Evolutionary conservation across 2,797 vertebrate genomes (phyloP).

Genomic region (Sebastes hopkinsi): DNA sequence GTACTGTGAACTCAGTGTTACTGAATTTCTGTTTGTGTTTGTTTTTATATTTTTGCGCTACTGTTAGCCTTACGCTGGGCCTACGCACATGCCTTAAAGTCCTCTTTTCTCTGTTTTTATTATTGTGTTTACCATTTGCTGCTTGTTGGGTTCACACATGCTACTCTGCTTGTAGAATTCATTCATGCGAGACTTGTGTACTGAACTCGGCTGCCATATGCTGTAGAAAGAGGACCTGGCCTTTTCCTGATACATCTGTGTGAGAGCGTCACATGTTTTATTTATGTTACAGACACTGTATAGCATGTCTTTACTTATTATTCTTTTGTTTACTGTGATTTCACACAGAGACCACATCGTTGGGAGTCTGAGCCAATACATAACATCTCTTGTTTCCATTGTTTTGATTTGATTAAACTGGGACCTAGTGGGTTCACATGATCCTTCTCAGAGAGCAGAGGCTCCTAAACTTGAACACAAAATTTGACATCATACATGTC

Average conservation of each 20-base stretch:
- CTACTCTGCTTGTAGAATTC: conserved; percentile 28
- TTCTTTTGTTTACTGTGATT: conserved; percentile 31
- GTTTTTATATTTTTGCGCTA: conserved; percentile 12
- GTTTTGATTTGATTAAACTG: conserved; percentile 6
- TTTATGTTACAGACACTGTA: conserved; percentile 34
- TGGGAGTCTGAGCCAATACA: conserved; percentile 41
- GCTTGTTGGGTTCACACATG: conserved; percentile 43
- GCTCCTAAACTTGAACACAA: background rate
- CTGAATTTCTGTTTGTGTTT: conserved; percentile 35
- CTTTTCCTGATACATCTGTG: conserved; percentile 24
- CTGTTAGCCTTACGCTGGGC: conserved; percentile 24
- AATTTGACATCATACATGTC: background rate
- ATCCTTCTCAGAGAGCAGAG: background rate
- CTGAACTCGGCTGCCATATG: conserved; percentile 48
- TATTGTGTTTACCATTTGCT: conserved; percentile 43
- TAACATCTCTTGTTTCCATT: conserved; percentile 7
- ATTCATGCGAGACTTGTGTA: conserved; percentile 33
- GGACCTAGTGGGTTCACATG: background rate
- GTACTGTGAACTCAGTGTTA: conserved; percentile 72
- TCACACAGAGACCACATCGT: conserved; percentile 14
- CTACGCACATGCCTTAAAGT: conserved; percentile 32
- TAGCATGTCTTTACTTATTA: background rate
- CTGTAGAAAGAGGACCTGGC: conserved; percentile 21
- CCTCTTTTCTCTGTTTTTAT: conserved; percentile 15
- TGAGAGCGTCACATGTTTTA: conserved; percentile 15